A percentile compares a stretch with the other conserved stretches of the same genome.
Evolutionary conservation across 1,140 invertebrate species (phyloP).

Genomic region (Atta texana): DNA sequence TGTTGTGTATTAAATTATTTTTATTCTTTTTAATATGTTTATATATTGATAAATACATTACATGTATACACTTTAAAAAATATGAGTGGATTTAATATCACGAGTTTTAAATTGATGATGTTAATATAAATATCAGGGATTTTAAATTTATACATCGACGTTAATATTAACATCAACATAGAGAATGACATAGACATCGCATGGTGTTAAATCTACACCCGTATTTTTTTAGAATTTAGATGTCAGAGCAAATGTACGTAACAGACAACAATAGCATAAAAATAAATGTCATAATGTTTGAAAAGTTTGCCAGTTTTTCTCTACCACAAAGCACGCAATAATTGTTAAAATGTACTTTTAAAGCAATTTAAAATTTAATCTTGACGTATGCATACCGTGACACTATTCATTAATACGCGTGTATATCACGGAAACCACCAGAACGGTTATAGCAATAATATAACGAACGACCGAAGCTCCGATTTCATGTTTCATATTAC

Average conservation of each 20-base stretch:
- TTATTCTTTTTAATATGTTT: not conserved
- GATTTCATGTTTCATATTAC: constrained; percentile 58
- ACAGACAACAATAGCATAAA: not conserved
- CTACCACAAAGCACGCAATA: constrained; percentile 5
- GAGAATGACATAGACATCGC: too few species aligned
- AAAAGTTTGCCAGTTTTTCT: constrained; percentile 13
- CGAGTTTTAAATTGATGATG: too few species aligned
- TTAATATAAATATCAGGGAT: too few species aligned
- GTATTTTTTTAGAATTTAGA: not conserved
- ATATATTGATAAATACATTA: not conserved
- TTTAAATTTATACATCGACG: too few species aligned
- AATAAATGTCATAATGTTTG: constrained; percentile 36
- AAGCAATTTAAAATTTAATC: constrained; percentile 47
- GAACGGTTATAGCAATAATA: constrained; percentile 9
- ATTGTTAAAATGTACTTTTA: constrained; percentile 29
- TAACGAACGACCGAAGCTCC: constrained; percentile 27
- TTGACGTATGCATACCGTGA: constrained; percentile 4
- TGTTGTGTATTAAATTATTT: not conserved
- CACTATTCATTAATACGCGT: constrained; percentile 9
- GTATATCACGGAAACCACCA: constrained; percentile 11
- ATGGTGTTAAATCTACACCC: too few species aligned
- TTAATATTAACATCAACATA: too few species aligned
- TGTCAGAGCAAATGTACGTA: not conserved
- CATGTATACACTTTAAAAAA: too few species aligned
- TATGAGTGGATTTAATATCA: too few species aligned